Percentiles rank a stretch among this genome's conserved stretches.
Evolutionary conservation across 2,888 invertebrate species (phyloP).

Genomic region (Melieria omissa): DNA sequence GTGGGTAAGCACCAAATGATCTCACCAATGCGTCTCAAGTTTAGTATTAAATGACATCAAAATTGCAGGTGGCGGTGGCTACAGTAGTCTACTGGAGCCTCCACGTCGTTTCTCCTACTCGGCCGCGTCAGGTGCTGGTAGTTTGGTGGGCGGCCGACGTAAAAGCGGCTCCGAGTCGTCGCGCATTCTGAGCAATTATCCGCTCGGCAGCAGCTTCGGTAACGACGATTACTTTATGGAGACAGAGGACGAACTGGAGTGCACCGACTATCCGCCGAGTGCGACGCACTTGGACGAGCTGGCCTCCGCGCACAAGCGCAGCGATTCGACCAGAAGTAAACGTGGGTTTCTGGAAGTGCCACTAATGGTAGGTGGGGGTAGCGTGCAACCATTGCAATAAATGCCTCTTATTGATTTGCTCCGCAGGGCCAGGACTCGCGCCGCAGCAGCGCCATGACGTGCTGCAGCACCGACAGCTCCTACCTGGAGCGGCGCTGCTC

Average conservation of each 20-base stretch:
- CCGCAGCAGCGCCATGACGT: slow-evolving; percentile 83
- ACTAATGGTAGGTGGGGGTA: slow-evolving; percentile 56
- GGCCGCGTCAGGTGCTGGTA: slow-evolving; percentile 52
- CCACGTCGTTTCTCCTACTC: slow-evolving; percentile 72
- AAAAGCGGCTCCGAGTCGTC: slow-evolving; percentile 74
- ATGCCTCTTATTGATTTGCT: slow-evolving; percentile 8
- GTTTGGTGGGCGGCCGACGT: slow-evolving; percentile 71
- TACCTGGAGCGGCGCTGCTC: slow-evolving; percentile 85
- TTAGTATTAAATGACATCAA: neutral
- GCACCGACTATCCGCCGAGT: slow-evolving; percentile 67
- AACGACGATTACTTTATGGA: slow-evolving; percentile 67
- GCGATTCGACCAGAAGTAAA: slow-evolving; percentile 63
- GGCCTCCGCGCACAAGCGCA: slow-evolving; percentile 55
- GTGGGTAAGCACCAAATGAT: slow-evolving; percentile 64
- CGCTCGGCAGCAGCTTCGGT: slow-evolving; percentile 67
- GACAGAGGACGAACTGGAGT: slow-evolving; percentile 67
- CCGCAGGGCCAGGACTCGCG: slow-evolving; percentile 68
- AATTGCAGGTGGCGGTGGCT: slow-evolving; percentile 71
- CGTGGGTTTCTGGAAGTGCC: slow-evolving; percentile 66
- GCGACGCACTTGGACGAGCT: slow-evolving; percentile 54
- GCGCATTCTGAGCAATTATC: slow-evolving; percentile 66
- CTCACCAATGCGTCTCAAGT: neutral
- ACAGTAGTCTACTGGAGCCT: slow-evolving; percentile 78
- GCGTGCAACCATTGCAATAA: slow-evolving; percentile 7
- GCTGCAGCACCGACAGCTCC: slow-evolving; percentile 86